These are phyloP conservation scores for Venturia canescens DNA, from an alignment of 1,140 invertebrate species.

Conservation along the genomic window DNA sequence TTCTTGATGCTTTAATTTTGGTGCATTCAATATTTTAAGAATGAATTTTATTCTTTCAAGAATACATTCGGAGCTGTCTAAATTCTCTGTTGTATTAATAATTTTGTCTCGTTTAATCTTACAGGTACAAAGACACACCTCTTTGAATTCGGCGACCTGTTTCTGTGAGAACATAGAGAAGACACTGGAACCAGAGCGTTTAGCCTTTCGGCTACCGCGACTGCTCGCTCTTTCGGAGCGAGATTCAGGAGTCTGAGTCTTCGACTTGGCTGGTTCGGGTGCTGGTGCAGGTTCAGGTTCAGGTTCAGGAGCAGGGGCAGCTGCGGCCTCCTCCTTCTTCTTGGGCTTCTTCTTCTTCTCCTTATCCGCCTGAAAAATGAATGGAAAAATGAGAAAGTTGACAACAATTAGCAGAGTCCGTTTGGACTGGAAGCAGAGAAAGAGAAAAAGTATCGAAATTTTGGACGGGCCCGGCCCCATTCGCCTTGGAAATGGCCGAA, in stretches of 20 bases:
- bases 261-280: conserved; percentile 72
- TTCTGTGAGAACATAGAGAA: conserved; percentile 97
- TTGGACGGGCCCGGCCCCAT: not conserved
- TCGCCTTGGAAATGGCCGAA: no score
- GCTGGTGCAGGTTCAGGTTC: conserved; percentile 73
- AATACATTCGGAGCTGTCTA: no score
- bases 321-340: conserved; percentile 74
- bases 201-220: conserved; percentile 85
- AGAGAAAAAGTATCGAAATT: not conserved
- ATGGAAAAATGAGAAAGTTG: not conserved
- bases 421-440: not conserved
- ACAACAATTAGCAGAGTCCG: no score
- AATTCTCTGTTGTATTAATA: no score
- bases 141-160: conserved; percentile 97
- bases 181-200: conserved; percentile 93
- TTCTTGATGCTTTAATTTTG: no score
- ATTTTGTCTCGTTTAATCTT: no score
- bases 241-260: conserved; percentile 73
- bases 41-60: no score
- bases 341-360: conserved; percentile 81
- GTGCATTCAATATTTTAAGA: no score
- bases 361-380: conserved; percentile 78
- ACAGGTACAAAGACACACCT: conserved; percentile 78
- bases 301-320: conserved; percentile 71
- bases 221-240: conserved; percentile 89